Base-by-base conservation (phyloP, 2,888 invertebrate genomes). In the Drosophila kambysellisi region DNA sequence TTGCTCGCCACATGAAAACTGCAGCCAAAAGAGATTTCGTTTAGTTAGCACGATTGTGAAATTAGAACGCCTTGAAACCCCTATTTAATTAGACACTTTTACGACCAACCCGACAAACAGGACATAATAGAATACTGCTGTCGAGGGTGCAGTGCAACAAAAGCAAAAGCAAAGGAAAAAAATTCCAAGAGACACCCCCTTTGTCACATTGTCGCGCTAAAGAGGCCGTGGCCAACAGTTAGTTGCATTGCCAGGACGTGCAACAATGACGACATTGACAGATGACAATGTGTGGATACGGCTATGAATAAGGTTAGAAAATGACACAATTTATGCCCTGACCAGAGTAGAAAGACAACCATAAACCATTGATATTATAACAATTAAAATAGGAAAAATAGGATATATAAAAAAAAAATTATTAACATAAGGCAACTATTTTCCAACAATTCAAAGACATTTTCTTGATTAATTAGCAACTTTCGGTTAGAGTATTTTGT, bases 51-150 rank as follows among this genome's bases (percentile, higher is more conserved):
- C 53, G 82, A 82, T 85, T 82, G 58, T 66, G 61, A 20, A 88
- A 83, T 74, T 63, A 63, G 73, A 76, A 64, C 79, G 65, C 58
- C 52, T 65, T 61, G 50, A 70, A 61, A 60, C 74, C 70, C 72
- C 72, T 54, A 82, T 85, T 85, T 89, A 89, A 85, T 89, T 88
- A 89, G 88, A 78, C 70, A 81, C 85, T 89, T 63, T 65, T 58
- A 64, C 39, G 64, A 46, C 39, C 46, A 50, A 51, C 39, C 43
- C 51, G 53, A 67, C 65, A 61, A 66, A 53, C 64, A 62, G 72
- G 56, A 62, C 56, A 32, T 68, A 41, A 30, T 58, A 63, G 54
- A 50, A 69, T 51, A 48, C 76, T 66, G 43, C 66, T 67, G 64
- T 70, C 70, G 67, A 83, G 64, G 63, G 46, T 29, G 62, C 61